phyloP scores from a whole-genome alignment of 2,888 invertebrate species.

The Cordilura impudica region DNA sequence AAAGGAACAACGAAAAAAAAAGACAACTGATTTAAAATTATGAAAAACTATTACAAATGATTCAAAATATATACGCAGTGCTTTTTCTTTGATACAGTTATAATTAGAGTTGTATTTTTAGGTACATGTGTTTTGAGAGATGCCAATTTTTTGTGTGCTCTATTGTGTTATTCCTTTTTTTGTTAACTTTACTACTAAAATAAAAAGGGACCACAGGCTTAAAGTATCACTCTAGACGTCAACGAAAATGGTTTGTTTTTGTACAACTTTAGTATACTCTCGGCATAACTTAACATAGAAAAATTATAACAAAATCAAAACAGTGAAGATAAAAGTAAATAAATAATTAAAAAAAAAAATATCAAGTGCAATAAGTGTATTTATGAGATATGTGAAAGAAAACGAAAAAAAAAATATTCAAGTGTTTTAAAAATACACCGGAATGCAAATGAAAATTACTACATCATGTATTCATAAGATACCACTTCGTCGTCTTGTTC shows the following conservation, averaged over 20 bases:
- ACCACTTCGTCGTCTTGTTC: conserved; percentile 34
- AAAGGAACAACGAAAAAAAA: too few species aligned
- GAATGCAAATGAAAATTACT: conserved; percentile 47
- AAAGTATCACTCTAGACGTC: conserved; percentile 35
- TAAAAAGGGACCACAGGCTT: conserved; percentile 52
- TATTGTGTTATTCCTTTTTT: conserved; percentile 44
- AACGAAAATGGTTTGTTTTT: conserved; percentile 50
- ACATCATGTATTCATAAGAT: conserved; percentile 50
- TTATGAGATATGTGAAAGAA: not conserved
- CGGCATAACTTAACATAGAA: conserved; percentile 42
- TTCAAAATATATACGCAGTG: too few species aligned
- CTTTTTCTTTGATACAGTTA: too few species aligned
- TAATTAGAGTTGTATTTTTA: conserved; percentile 32
- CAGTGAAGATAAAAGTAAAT: not conserved
- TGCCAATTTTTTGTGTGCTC: conserved; percentile 33
- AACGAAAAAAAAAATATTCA: not conserved
- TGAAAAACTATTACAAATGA: too few species aligned
- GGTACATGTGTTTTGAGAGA: not conserved
- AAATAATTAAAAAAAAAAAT: not conserved
- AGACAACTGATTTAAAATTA: too few species aligned
- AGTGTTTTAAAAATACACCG: conserved; percentile 41
- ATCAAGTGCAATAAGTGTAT: not conserved
- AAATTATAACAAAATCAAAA: not conserved
- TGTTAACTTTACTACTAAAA: conserved; percentile 22
- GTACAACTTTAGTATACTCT: conserved; percentile 47